Base-by-base conservation (phyloP, 2,113 vertebrate species). In the Lepidiolamprologus cunningtoni region DNA sequence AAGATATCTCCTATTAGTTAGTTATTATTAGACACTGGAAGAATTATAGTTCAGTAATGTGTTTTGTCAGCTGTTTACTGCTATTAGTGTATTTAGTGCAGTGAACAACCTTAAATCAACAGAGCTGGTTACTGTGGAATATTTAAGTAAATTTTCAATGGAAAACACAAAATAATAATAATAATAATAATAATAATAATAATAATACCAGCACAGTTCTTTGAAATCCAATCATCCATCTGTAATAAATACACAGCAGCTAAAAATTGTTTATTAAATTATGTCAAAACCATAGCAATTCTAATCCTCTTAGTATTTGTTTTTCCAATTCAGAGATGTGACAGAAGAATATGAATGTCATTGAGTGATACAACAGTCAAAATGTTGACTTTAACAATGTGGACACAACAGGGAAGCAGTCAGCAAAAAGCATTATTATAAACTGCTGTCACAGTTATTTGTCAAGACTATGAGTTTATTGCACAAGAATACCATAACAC, bases 371-470 rank as follows among this genome's bases (percentile, higher is more conserved):
- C 54, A 55, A 83, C 57, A 87, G 78, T 90, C 85, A 82, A 84
- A 92, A 81, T 54, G 79, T 88, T 66, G 78, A 66, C 55, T 42
- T 8, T 45, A 91, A 85, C 90, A 92, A 63, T 85, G 31, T 26
- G 16, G 55, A 81, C 23, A 73, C 85, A 80, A 40, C 45, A 16
- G 82, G 55, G 82, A 87, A 19, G 80, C 82, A 42, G 42, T 40
- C 58, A 14, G 40, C 63, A 45, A 78, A 61, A 14, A 42, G 14
- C 47, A 5, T 1, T 19, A 13, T 19, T 23, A 26, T 33, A 89
- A 90, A 90, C 82, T 84, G 90, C 88, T 87, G 88, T 78, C 88
- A 85, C 71, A 23, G 12, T 52, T 61, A 73, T 91, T 87, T 85
- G 76, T 85, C 79, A 42, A 21, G 73, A 87, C 66, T 89, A 45